Conservation (phyloP, 2,113 vertebrate genomes). For the Myotis lucifugus region DNA sequence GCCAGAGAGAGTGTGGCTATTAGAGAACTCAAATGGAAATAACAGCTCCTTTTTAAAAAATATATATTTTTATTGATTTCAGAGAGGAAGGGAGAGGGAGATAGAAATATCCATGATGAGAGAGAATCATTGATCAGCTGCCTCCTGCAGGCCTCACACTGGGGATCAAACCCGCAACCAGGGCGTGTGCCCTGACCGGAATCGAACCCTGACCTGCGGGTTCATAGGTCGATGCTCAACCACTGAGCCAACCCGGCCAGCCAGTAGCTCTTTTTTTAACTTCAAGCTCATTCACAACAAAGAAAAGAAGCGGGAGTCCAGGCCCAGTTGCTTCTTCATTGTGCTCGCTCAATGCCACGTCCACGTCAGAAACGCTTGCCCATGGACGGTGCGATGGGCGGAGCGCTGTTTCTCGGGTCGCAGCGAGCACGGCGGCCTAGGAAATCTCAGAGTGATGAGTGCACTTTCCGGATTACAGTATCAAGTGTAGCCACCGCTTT, state of each 20-base stretch:
- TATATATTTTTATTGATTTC: too few relatives aligned
- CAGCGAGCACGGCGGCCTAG: slow-evolving; percentile 61
- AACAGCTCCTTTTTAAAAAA: neutral
- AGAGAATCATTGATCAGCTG: too few relatives aligned
- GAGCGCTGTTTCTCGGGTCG: slow-evolving; percentile 68
- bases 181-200: too few relatives aligned
- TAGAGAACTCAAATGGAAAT: neutral
- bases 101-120: too few relatives aligned
- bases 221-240: too few relatives aligned
- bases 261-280: neutral
- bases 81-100: too few relatives aligned
- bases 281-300: slow-evolving; percentile 52
- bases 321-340: slow-evolving; percentile 52
- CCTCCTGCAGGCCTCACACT: too few relatives aligned
- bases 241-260: too few relatives aligned
- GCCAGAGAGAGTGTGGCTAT: neutral
- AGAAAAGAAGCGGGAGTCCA: slow-evolving; percentile 8
- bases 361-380: slow-evolving; percentile 62
- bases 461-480: slow-evolving; percentile 60
- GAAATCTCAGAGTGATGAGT: slow-evolving; percentile 65
- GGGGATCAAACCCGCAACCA: too few relatives aligned
- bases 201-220: too few relatives aligned
- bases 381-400: neutral
- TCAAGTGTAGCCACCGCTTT: slow-evolving; percentile 62
- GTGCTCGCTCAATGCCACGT: slow-evolving; percentile 62